A percentile compares a stretch with the other conserved stretches of the same genome.
phyloP scores from a whole-genome alignment of 2,888 invertebrate genomes.

The Euplexia lucipara region DNA sequence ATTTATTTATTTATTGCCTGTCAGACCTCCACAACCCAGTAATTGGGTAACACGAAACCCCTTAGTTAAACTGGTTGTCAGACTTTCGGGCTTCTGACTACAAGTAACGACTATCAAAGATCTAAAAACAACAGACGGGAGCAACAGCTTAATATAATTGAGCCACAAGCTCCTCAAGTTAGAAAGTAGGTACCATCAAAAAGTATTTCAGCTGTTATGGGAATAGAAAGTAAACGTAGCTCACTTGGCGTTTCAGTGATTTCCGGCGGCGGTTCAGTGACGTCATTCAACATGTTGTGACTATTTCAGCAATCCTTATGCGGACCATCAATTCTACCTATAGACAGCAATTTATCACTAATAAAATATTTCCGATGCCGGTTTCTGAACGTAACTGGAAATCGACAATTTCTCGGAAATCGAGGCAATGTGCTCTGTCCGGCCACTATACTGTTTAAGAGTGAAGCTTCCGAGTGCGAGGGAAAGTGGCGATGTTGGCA shows the following conservation, averaged over 20 bases:
- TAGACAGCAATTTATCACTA: slow-evolving; percentile 80
- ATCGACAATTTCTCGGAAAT: slow-evolving; percentile 86
- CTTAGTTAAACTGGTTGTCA: too few relatives aligned
- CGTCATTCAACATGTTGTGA: slow-evolving; percentile 37
- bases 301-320: slow-evolving; percentile 47
- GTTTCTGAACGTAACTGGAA: slow-evolving; percentile 80
- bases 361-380: slow-evolving; percentile 86
- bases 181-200: too few relatives aligned
- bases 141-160: too few relatives aligned
- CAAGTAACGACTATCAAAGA: too few relatives aligned
- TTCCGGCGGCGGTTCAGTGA: slow-evolving; percentile 21
- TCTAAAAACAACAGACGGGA: too few relatives aligned
- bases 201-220: slow-evolving; percentile 8
- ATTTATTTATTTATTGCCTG: too few relatives aligned
- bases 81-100: too few relatives aligned
- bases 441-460: slow-evolving; percentile 75
- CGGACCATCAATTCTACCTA: slow-evolving; percentile 47
- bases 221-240: slow-evolving; percentile 19
- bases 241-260: slow-evolving; percentile 21
- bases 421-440: slow-evolving; percentile 83
- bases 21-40: too few relatives aligned
- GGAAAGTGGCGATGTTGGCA: slow-evolving; percentile 84
- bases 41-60: too few relatives aligned
- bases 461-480: slow-evolving; percentile 75
- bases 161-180: too few relatives aligned